phyloP scores from a whole-genome alignment of 2,888 invertebrate genomes.

The Thecophora atra region DNA sequence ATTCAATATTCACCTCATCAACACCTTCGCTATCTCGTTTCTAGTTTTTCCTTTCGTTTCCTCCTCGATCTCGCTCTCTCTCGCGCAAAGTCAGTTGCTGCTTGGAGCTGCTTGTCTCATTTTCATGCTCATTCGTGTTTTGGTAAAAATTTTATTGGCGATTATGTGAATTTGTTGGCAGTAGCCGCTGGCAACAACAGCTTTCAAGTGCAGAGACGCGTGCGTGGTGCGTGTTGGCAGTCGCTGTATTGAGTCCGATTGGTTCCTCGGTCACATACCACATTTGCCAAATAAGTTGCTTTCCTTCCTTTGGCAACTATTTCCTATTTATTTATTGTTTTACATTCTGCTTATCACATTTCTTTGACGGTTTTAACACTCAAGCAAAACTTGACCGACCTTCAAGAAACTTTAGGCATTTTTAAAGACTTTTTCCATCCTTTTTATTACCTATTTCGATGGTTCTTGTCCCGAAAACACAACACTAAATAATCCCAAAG shows the following conservation, averaged over 20 bases:
- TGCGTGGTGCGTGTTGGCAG: not conserved
- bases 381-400: too few relatives aligned
- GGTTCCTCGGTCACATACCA: not conserved
- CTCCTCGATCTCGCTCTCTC: not conserved
- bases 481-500: too few relatives aligned
- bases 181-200: not conserved
- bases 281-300: too few relatives aligned
- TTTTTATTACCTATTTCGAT: too few relatives aligned
- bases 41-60: not conserved
- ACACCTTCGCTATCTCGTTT: not conserved
- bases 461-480: too few relatives aligned
- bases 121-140: not conserved
- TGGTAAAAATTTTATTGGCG: constrained; percentile 2
- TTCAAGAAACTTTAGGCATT: too few relatives aligned
- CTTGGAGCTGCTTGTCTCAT: not conserved
- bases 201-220: not conserved
- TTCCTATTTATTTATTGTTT: too few relatives aligned
- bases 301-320: too few relatives aligned
- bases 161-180: constrained; percentile 13
- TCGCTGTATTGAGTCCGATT: not conserved
- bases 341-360: too few relatives aligned
- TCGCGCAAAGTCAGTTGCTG: not conserved
- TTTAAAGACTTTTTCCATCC: too few relatives aligned
- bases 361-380: too few relatives aligned
- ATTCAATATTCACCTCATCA: not conserved